Base-by-base conservation (phyloP, 2,797 vertebrate species). In the Avahi laniger region DNA sequence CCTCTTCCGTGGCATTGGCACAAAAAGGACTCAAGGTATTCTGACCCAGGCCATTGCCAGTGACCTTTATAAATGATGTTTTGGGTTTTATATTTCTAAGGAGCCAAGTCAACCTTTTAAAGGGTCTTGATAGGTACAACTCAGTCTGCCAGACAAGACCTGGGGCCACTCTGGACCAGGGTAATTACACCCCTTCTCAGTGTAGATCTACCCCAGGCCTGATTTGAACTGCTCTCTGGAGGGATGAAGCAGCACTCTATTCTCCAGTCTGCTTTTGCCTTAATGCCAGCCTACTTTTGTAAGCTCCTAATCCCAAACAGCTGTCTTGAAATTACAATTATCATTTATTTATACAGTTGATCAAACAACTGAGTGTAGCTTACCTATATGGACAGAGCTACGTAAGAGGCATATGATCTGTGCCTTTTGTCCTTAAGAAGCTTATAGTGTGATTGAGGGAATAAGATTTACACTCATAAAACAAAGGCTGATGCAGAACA, bases 21-120 rank as follows among this genome's bases (percentile, higher is more conserved):
- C 93, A 96, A 54, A 91, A 70, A 0, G 2, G 52, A 93, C 82
- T 96, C 78, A 11, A 57, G 92, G 95, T 95, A 94, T 96, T 94
- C 83, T 96, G 96, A 96, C 97, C 95, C 80, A 38, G 57, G 33
- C 91, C 67, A 85, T 97, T 96, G 67, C 57, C 84, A 3, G 8
- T 95, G 95, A 97, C 96, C 95, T 97, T 93, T 93, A 54, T 54
- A 95, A 97, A 97, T 72, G 76, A 94, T 91, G 96, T 80, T 97
- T 89, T 10, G 67, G 80, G 93, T 91, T 96, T 95, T 96, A 50
- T 97, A 75, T 97, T 97, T 97, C 95, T 96, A 78, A 94, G 95
- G 79, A 96, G 91, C 89, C 76, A 83, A 96, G 89, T 97, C 91
- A 97, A 92, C 95, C 91, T 96, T 96, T 96, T 91, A 67, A 97